These are phyloP conservation scores for Drosophila sordidula DNA, from an alignment of 2,888 invertebrate genomes.

Conservation along the genomic window DNA sequence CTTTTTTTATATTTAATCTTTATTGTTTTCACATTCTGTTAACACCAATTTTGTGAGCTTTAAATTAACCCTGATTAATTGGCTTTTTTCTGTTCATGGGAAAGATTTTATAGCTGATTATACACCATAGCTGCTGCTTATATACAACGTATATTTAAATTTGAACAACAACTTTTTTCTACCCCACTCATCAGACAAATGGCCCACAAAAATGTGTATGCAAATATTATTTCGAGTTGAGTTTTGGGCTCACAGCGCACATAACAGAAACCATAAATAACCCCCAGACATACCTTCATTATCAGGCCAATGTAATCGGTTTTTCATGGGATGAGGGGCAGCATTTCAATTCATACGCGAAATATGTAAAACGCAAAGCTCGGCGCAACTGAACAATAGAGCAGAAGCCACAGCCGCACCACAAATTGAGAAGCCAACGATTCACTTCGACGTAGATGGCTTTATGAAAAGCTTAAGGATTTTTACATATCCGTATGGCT, in stretches of 20 bases:
- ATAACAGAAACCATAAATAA: constrained; percentile 3
- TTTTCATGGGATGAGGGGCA: neutral
- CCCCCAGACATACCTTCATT: constrained; percentile 9
- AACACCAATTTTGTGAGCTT: neutral
- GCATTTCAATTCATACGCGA: constrained; percentile 4
- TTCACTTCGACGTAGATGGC: neutral
- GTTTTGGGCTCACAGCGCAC: neutral
- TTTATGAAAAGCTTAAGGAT: neutral
- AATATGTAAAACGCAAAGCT: constrained; percentile 11
- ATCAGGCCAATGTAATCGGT: constrained; percentile 18
- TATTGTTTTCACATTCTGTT: too few relatives aligned
- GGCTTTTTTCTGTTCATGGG: neutral
- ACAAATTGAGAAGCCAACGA: constrained; percentile 3
- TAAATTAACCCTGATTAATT: neutral
- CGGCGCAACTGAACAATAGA: neutral
- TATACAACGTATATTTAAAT: neutral
- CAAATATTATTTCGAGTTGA: constrained; percentile 19
- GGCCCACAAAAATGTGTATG: constrained; percentile 3
- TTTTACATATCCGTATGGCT: neutral
- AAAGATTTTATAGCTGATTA: neutral
- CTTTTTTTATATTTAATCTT: too few relatives aligned
- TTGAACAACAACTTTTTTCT: neutral
- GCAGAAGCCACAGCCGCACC: neutral
- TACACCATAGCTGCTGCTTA: neutral
- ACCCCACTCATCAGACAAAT: neutral